Conservation (phyloP, 2,797 vertebrate genomes). For the Chloroceryle inda region DNA sequence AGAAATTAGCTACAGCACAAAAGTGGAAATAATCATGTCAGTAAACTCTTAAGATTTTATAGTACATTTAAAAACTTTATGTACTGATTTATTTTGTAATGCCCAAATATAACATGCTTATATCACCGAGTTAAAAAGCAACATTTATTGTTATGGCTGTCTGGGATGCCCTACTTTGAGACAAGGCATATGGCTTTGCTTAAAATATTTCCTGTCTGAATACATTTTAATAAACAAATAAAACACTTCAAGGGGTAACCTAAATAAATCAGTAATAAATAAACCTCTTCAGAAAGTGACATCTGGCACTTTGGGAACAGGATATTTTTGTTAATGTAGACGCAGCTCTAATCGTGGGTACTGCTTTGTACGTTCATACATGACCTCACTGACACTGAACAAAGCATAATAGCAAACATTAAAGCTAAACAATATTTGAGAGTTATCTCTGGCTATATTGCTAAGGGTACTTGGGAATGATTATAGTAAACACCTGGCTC, state of each 20-base stretch:
- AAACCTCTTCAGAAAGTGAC: slow-evolving; percentile 42
- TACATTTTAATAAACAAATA: slow-evolving; percentile 63
- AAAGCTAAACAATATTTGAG: slow-evolving; percentile 6
- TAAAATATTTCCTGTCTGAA: slow-evolving; percentile 45
- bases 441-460: background rate
- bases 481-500: slow-evolving; percentile 13
- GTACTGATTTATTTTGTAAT: slow-evolving; percentile 60
- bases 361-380: background rate
- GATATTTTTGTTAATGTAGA: slow-evolving; percentile 2
- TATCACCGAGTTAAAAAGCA: background rate
- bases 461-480: background rate
- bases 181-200: slow-evolving; percentile 35
- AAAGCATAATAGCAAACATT: background rate
- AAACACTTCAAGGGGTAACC: slow-evolving; percentile 50
- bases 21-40: slow-evolving; percentile 55
- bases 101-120: slow-evolving; percentile 2
- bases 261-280: slow-evolving; percentile 63
- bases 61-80: slow-evolving; percentile 57
- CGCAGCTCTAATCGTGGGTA: background rate
- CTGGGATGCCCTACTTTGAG: background rate
- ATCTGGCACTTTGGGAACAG: slow-evolving; percentile 15
- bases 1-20: slow-evolving; percentile 46
- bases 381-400: slow-evolving; percentile 3
- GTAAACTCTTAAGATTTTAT: slow-evolving; percentile 59
- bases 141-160: slow-evolving; percentile 49